Percentiles rank a stretch among this genome's conserved stretches.
phyloP scores from a whole-genome alignment of 2,113 vertebrate species.

The Hirundichthys speculiger region DNA sequence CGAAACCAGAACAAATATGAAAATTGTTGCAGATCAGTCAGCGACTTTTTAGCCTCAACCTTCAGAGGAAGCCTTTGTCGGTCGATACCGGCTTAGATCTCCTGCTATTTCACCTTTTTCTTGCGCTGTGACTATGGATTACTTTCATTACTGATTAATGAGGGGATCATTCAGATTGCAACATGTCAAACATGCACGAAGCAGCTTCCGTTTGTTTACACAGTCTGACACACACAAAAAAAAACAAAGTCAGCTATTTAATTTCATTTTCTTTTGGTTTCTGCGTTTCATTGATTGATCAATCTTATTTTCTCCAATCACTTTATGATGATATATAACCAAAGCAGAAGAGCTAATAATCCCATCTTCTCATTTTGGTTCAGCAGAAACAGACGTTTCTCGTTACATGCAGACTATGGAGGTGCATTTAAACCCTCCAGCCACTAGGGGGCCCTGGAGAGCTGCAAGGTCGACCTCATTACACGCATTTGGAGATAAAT shows the following conservation, averaged over 20 bases:
- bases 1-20: neutral
- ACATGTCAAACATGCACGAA: slow-evolving; percentile 1
- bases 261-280: neutral
- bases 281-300: too few relatives aligned
- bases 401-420: too few relatives aligned
- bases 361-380: too few relatives aligned
- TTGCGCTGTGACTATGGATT: neutral
- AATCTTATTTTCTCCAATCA: too few relatives aligned
- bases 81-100: neutral
- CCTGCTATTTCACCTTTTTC: neutral
- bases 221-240: neutral
- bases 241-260: neutral
- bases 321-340: too few relatives aligned
- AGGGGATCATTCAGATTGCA: neutral
- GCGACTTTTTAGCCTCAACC: neutral
- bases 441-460: too few relatives aligned
- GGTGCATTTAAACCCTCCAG: too few relatives aligned
- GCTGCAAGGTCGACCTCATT: too few relatives aligned
- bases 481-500: too few relatives aligned
- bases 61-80: too few relatives aligned
- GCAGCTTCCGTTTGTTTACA: neutral
- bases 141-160: slow-evolving; percentile 16
- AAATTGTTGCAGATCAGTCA: neutral
- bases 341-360: too few relatives aligned
- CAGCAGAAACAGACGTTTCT: too few relatives aligned